Base-by-base conservation (phyloP, 2,797 vertebrate genomes). In the Pogoniulus pusillus region DNA sequence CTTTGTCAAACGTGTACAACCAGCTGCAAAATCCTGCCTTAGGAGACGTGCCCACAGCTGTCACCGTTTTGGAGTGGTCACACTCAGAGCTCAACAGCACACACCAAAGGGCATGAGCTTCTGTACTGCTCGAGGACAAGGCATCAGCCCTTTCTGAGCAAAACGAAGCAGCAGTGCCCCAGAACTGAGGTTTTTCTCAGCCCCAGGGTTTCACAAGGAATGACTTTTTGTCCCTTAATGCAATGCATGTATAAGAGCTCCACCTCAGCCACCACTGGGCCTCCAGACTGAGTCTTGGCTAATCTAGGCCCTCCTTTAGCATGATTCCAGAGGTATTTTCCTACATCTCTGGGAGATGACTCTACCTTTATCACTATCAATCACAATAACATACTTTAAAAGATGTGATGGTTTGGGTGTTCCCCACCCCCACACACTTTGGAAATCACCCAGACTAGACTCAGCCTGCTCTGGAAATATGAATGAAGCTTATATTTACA, bases 321-420 rank as follows among this genome's bases (percentile, higher is more conserved):
- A 18, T 23, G 9, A 66, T 69, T 30, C 39, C 4, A 20, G 10
- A 22, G 4, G 39, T 30, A 3, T 55, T 66, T 79, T 51, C n/a
- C 8, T 16, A 39, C 17, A 26, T 2, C 5, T 14, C n/a, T 34
- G 24, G 45, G 12, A 68, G n/a, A 17, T 51, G 19, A 10, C 5
- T 12, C 20, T 32, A 16, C 9, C 2, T 32, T 65, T 37, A 5
- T 3, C 5, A 11, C 3, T 19, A 4, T 23, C 20, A 65, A 51
- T n/a, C 5, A 20, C 7, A 41, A 6, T 1, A 0, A 14, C 3
- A 45, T 12, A n/a, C n/a, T n/a, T n/a, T n/a, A n/a, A n/a, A n/a
- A n/a, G n/a, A n/a, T n/a, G n/a, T n/a, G n/a, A n/a, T n/a, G n/a
- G n/a, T n/a, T n/a, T n/a, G n/a, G n/a, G n/a, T n/a, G n/a, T n/a